Percentiles rank a stretch among this genome's conserved stretches.
phyloP scores from a whole-genome alignment of 2,888 invertebrate species.

The Heliconius sara region DNA sequence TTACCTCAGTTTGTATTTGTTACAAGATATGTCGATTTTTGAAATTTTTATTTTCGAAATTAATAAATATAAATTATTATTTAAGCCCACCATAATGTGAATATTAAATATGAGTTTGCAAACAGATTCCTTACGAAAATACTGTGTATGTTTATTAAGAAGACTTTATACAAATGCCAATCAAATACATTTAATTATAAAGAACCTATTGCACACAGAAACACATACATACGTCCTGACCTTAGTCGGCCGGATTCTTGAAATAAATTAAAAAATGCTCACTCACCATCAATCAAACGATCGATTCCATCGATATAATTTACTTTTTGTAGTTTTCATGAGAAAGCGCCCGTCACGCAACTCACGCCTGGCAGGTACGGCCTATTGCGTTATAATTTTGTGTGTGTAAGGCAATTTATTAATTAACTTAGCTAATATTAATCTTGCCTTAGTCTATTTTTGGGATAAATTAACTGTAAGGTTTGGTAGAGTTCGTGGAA shows the following conservation, averaged over 20 bases:
- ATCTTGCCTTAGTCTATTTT: slow-evolving; percentile 36
- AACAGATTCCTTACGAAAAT: not conserved
- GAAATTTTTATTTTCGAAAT: not conserved
- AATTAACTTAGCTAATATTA: slow-evolving; percentile 46
- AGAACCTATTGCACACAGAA: slow-evolving; percentile 29
- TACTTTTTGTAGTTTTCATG: slow-evolving; percentile 83
- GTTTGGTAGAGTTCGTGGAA: slow-evolving; percentile 17
- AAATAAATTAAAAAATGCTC: slow-evolving; percentile 83
- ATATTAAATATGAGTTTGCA: not conserved
- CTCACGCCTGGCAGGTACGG: slow-evolving; percentile 77
- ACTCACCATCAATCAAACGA: slow-evolving; percentile 83
- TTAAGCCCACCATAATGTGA: no score
- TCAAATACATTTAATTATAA: slow-evolving; percentile 22
- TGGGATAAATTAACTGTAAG: slow-evolving; percentile 20
- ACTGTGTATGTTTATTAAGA: not conserved
- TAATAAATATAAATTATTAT: no score
- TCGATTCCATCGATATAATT: slow-evolving; percentile 84
- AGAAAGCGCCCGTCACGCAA: slow-evolving; percentile 79
- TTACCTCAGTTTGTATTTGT: not conserved
- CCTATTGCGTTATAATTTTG: slow-evolving; percentile 41
- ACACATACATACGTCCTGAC: slow-evolving; percentile 29
- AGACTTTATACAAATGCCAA: not conserved
- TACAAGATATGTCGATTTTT: not conserved
- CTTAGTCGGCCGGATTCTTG: slow-evolving; percentile 71
- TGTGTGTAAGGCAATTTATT: slow-evolving; percentile 47